phyloP scores from a whole-genome alignment of 2,888 invertebrate genomes.

The Poecilus cupreus region DNA sequence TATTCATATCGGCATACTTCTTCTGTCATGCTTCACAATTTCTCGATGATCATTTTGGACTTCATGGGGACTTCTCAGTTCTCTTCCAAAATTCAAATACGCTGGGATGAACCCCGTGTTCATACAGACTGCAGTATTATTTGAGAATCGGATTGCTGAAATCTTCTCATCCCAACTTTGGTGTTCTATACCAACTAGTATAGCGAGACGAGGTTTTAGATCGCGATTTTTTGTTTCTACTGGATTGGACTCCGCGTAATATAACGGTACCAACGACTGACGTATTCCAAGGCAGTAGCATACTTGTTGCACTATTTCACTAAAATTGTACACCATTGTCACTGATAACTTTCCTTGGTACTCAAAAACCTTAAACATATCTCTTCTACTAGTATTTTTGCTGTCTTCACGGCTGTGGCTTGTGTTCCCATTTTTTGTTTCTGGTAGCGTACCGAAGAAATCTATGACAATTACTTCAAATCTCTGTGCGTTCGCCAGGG shows the following conservation, averaged over 20 bases:
- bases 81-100: conserved; percentile 1
- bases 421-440: background rate
- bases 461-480: background rate
- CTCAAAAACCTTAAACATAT: background rate
- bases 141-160: conserved; percentile 51
- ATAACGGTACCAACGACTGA: conserved; percentile 62
- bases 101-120: conserved; percentile 45
- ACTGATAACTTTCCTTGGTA: background rate
- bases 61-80: background rate
- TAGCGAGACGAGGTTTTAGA: conserved; percentile 57
- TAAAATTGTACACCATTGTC: conserved; percentile 59
- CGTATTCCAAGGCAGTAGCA: conserved; percentile 60
- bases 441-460: background rate
- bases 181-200: conserved; percentile 56
- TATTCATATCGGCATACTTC: too few species aligned
- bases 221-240: conserved; percentile 64
- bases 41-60: background rate
- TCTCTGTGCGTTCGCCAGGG: background rate
- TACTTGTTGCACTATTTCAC: conserved; percentile 62
- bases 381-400: background rate
- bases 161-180: conserved; percentile 61
- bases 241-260: conserved; percentile 65
- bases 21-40: background rate
- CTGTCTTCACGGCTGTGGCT: background rate
- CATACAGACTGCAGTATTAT: conserved; percentile 57